Evolutionary conservation across 2,113 vertebrate species (phyloP).

Genomic region (Leucosticte australis): DNA sequence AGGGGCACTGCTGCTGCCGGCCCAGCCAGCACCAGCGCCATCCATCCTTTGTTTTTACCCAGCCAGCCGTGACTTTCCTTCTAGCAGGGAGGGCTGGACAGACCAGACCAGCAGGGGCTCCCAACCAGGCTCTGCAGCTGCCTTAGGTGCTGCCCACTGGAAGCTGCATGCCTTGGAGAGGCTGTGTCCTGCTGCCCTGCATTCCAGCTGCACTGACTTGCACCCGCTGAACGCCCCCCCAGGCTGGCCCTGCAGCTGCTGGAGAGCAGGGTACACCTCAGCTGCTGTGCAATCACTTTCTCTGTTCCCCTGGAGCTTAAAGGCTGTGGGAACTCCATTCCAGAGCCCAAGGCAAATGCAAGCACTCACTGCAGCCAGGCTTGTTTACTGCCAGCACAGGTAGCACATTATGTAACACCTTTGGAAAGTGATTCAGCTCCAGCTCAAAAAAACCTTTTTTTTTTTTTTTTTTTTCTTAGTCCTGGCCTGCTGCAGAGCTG

Average conservation of each 20-base stretch:
- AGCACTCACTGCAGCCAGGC: not conserved
- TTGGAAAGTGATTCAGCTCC: not conserved
- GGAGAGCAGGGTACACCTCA: not conserved
- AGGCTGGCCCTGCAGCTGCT: not conserved
- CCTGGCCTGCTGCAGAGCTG: not conserved
- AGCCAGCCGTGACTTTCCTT: not conserved
- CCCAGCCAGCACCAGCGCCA: not conserved
- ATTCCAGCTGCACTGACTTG: not conserved
- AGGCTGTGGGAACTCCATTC: fast-evolving
- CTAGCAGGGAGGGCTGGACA: not conserved
- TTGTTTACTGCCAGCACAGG: not conserved
- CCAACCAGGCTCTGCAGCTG: fast-evolving
- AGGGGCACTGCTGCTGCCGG: not conserved
- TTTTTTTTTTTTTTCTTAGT: not conserved
- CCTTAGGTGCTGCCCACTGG: not conserved
- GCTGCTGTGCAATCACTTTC: not conserved
- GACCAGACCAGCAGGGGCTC: not conserved
- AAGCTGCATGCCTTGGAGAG: not conserved
- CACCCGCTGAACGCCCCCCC: fast-evolving
- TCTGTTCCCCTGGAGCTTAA: too few relatives aligned
- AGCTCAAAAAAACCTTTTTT: not conserved
- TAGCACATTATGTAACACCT: not conserved
- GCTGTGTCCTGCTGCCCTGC: not conserved
- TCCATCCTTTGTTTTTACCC: not conserved
- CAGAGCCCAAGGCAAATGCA: not conserved